Base-by-base conservation (phyloP, 1,140 invertebrate genomes). In the Thaumetopoea pityocampa region DNA sequence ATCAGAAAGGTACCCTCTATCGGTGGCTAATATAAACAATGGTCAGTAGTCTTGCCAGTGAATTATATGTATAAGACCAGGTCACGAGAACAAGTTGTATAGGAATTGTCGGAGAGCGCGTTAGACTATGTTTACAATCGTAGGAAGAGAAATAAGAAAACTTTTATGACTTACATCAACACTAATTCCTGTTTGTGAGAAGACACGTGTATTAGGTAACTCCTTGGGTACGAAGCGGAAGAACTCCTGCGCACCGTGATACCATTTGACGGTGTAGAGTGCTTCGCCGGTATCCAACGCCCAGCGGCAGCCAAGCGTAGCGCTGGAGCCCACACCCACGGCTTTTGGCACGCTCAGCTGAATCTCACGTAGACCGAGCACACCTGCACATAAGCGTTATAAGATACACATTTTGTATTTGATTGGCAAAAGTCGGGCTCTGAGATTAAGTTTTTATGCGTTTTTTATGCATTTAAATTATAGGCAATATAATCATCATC, bases 191-290 rank as follows among this genome's bases (percentile, higher is more conserved):
- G 83, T 77, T 26, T 86, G 86, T 5, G 88, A 87, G 62, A 93
- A 93, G 2, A 91, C 89, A 30, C 88, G 87, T 1, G 89, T 92
- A 22, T 89, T 88, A 7, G 92, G 92, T 51, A 90, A 67, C 57
- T 93, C 92, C 56, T 92, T 92, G 1, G 91, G 91, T 27, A 92
- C 86, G 68, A 88, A 94, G 50, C 92, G 86, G 74, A 91, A 94
- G 86, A 94, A 94, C 67, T 94, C 90, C 26, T 89, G 85, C n/a
- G 86, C 81, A 9, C 92, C 91, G 63, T 92, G 93, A 80, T 95
- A 94, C 92, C 93, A 95, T 77, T 94, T 94, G 35, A 95, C 90
- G 1, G 92, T 91, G 74, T 95, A 94, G 1, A 94, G 81, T 6
- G 86, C 79, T 46, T 93, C 91, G 2, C 85, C 87, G 30, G 87